Conservation (phyloP, 2,888 invertebrate species). For the Panzeria rudis region DNA sequence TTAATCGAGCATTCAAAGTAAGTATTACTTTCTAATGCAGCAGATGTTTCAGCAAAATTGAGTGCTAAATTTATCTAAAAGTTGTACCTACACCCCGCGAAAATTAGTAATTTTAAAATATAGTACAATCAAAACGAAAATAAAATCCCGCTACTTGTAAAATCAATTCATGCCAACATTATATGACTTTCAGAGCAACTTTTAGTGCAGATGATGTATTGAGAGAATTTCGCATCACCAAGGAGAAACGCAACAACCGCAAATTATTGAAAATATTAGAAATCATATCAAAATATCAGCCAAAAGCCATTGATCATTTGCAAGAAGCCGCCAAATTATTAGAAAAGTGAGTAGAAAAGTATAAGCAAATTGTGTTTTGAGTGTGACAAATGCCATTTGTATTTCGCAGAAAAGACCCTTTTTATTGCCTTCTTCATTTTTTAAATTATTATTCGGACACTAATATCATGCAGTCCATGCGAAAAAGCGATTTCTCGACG, state of each 20-base stretch:
- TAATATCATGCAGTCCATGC: constrained; percentile 75
- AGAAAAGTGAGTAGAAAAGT: constrained; percentile 75
- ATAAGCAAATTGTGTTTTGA: background rate
- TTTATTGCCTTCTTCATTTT: constrained; percentile 80
- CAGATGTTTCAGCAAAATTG: constrained; percentile 66
- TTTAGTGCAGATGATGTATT: constrained; percentile 80
- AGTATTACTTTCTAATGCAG: constrained; percentile 62
- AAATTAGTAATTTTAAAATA: constrained; percentile 4
- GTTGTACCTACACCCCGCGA: constrained; percentile 17
- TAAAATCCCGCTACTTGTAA: background rate
- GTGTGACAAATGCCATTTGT: background rate
- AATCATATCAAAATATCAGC: constrained; percentile 79
- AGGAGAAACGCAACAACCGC: constrained; percentile 77
- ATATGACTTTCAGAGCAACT: constrained; percentile 76
- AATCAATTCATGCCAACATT: background rate
- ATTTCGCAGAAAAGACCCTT: constrained; percentile 80
- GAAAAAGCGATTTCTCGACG: constrained; percentile 77
- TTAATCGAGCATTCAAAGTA: constrained; percentile 80
- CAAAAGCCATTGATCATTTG: constrained; percentile 77
- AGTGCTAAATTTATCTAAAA: constrained; percentile 23
- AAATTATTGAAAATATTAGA: constrained; percentile 79
- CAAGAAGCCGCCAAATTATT: constrained; percentile 77
- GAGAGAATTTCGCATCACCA: constrained; percentile 79
- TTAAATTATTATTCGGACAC: constrained; percentile 77
- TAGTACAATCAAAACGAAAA: background rate